Conservation (phyloP, 2,113 vertebrate species). For the Mesitornis unicolor region DNA sequence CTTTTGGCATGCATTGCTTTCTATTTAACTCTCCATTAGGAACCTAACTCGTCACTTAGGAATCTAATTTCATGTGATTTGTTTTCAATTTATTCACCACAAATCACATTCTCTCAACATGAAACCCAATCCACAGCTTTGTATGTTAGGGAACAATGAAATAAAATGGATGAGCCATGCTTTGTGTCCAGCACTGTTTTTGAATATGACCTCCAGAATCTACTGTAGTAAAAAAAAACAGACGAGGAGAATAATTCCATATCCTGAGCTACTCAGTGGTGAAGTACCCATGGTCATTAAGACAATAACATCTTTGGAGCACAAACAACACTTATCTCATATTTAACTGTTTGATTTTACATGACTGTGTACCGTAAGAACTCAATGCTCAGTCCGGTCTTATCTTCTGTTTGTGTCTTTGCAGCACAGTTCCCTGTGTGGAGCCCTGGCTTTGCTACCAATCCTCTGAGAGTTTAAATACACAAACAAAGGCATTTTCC, state of each 20-base stretch:
- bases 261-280: neutral
- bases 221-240: neutral
- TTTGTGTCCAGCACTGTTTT: neutral
- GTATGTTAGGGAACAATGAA: neutral
- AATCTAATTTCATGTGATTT: conserved; percentile 1
- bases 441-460: neutral
- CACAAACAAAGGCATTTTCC: neutral
- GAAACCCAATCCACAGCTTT: neutral
- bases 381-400: neutral
- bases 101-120: neutral
- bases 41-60: neutral
- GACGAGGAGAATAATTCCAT: neutral
- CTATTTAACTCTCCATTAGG: conserved; percentile 19
- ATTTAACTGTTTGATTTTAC: neutral
- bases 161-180: neutral
- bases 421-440: neutral
- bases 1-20: neutral
- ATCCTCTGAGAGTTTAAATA: neutral
- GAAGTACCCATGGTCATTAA: neutral
- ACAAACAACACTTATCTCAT: neutral
- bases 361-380: neutral
- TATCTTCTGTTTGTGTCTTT: neutral
- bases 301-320: neutral
- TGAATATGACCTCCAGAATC: neutral
- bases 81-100: conserved; percentile 12